Percentiles rank a stretch among this genome's conserved stretches.
phyloP scores from a whole-genome alignment of 1,140 invertebrate species.

The Eumaeus atala region DNA sequence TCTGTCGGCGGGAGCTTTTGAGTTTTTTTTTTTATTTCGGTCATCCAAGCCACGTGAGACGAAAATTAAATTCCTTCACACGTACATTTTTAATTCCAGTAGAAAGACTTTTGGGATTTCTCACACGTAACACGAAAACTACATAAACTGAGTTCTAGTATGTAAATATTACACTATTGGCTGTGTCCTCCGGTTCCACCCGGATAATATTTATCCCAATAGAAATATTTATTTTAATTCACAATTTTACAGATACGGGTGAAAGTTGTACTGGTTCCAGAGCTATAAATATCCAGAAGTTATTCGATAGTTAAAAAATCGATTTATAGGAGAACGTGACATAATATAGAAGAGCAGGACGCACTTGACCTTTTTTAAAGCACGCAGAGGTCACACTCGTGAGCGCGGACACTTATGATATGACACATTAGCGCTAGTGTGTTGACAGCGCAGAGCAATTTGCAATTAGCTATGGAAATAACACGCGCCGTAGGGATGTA shows the following conservation, averaged over 20 bases:
- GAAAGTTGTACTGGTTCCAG: no score
- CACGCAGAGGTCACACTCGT: conserved; percentile 31
- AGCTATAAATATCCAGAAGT: no score
- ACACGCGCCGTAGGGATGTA: conserved; percentile 34
- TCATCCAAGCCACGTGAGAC: background rate
- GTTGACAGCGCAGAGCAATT: conserved; percentile 60
- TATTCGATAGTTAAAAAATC: no score
- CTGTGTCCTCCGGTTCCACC: no score
- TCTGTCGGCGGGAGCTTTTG: conserved; percentile 57
- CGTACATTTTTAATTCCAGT: conserved; percentile 1
- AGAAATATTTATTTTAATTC: no score
- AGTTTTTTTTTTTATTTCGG: conserved; percentile 29
- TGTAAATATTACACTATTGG: no score
- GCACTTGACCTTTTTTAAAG: conserved; percentile 22
- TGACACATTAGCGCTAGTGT: conserved; percentile 63
- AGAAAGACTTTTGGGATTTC: no score
- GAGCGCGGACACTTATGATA: conserved; percentile 33
- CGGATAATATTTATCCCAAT: no score
- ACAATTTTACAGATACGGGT: no score
- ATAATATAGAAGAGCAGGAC: background rate
- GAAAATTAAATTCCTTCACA: conserved; percentile 5
- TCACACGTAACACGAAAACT: no score
- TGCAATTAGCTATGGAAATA: conserved; percentile 68
- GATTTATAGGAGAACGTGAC: no score
- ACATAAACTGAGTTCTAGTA: no score